Percentiles rank a stretch among this genome's conserved stretches.
Conservation (phyloP, 2,797 vertebrate species). For the Leptatherina wallacei region DNA sequence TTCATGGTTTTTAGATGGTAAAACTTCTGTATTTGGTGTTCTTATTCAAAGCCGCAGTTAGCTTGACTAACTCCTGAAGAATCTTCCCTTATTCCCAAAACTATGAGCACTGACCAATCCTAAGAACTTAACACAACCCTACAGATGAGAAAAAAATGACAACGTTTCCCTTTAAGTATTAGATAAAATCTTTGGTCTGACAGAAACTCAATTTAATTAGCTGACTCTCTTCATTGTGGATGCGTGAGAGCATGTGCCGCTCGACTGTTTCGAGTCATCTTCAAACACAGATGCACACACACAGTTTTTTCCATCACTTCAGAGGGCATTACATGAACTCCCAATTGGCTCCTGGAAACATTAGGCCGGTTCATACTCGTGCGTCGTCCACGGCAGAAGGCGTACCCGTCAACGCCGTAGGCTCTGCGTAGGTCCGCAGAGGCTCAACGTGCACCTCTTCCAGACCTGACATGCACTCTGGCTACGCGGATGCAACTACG, state of each 20-base stretch:
- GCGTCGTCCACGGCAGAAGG: too few relatives aligned
- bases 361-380: too few relatives aligned
- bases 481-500: too few relatives aligned
- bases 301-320: constrained; percentile 18
- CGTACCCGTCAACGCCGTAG: too few relatives aligned
- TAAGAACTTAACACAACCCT: too few relatives aligned
- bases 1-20: background rate
- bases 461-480: too few relatives aligned
- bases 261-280: constrained; percentile 22
- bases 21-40: background rate
- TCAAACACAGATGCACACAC: constrained; percentile 19
- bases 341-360: constrained; percentile 7
- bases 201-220: constrained; percentile 15
- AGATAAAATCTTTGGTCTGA: constrained; percentile 1
- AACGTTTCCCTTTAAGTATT: too few relatives aligned
- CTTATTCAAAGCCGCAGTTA: background rate
- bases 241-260: constrained; percentile 17
- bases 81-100: background rate
- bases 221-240: constrained; percentile 4
- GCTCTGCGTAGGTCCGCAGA: too few relatives aligned
- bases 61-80: background rate
- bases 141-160: too few relatives aligned
- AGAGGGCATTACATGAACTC: constrained; percentile 4
- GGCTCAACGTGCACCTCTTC: too few relatives aligned
- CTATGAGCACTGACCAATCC: background rate